A percentile compares a stretch with the other conserved stretches of the same genome.
phyloP scores from a whole-genome alignment of 92 coral and sea anemone genomes.

The Actinernus sp. region DNA sequence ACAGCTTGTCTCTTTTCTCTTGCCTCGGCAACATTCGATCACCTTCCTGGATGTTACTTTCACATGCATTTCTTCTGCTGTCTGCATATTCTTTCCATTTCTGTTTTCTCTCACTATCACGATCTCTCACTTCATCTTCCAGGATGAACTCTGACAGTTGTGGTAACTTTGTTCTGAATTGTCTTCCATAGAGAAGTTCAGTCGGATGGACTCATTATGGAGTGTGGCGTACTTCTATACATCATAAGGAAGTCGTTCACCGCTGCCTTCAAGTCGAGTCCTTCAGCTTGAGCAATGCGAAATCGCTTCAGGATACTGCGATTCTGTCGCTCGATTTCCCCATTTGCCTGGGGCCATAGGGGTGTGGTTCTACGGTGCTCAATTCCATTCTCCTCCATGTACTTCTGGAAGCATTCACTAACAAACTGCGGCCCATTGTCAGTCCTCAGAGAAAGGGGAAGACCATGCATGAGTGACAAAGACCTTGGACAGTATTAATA shows the following conservation, averaged over 20 bases:
- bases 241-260: conserved; percentile 6
- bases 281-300: conserved; percentile 55
- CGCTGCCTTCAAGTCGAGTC: conserved; percentile 18
- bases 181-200: conserved; percentile 25
- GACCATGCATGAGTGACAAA: conserved; percentile 43
- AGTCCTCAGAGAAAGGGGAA: conserved; percentile 24
- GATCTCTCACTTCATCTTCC: conserved; percentile 26
- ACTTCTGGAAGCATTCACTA: conserved; percentile 23
- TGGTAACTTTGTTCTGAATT: conserved; percentile 27
- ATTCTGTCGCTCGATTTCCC: conserved; percentile 53
- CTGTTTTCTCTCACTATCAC: conserved; percentile 29
- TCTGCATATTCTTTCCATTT: conserved; percentile 15
- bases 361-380: conserved; percentile 54
- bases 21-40: conserved; percentile 8
- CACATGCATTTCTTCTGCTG: conserved; percentile 13
- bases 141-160: conserved; percentile 11
- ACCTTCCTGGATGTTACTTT: conserved; percentile 25
- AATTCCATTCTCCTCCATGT: conserved; percentile 42
- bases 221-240: conserved; percentile 25
- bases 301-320: conserved; percentile 44
- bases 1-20: conserved; percentile 5
- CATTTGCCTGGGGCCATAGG: conserved; percentile 42
- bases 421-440: conserved; percentile 57
- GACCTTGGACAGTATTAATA: conserved; percentile 24
- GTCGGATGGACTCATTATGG: conserved; percentile 15